phyloP scores from a whole-genome alignment of 2,888 invertebrate genomes.

The Panzeria rudis region DNA sequence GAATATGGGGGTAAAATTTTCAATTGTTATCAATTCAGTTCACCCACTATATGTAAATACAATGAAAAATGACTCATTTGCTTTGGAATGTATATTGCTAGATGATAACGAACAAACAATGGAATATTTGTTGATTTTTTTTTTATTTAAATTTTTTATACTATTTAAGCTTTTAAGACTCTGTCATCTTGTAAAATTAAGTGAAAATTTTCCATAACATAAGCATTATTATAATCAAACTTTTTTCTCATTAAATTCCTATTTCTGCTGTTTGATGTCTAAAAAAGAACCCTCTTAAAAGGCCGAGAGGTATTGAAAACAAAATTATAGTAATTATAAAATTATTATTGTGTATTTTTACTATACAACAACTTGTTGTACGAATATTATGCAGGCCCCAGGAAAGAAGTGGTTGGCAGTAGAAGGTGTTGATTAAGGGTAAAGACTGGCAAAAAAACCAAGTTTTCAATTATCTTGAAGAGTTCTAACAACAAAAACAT shows the following conservation, averaged over 20 bases:
- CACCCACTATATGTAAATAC: no score
- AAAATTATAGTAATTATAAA: slow-evolving; percentile 66
- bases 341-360: slow-evolving; percentile 43
- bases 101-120: no score
- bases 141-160: no score
- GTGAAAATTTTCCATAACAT: no score
- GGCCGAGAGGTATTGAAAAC: slow-evolving; percentile 10
- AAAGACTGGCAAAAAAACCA: neutral
- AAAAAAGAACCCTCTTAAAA: neutral
- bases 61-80: no score
- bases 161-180: no score
- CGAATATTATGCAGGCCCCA: neutral
- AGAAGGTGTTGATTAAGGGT: slow-evolving; percentile 41
- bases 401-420: neutral
- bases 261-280: slow-evolving; percentile 15
- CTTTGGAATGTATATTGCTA: no score
- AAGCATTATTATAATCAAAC: no score
- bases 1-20: no score
- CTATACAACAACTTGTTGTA: slow-evolving; percentile 40
- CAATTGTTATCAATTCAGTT: no score
- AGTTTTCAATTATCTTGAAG: slow-evolving; percentile 46
- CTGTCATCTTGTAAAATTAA: no score
- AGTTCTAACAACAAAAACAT: slow-evolving; percentile 18
- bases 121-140: no score
- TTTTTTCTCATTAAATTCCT: neutral